Conservation (phyloP, 2,797 vertebrate genomes). For the Yasuhikotakia modesta region DNA sequence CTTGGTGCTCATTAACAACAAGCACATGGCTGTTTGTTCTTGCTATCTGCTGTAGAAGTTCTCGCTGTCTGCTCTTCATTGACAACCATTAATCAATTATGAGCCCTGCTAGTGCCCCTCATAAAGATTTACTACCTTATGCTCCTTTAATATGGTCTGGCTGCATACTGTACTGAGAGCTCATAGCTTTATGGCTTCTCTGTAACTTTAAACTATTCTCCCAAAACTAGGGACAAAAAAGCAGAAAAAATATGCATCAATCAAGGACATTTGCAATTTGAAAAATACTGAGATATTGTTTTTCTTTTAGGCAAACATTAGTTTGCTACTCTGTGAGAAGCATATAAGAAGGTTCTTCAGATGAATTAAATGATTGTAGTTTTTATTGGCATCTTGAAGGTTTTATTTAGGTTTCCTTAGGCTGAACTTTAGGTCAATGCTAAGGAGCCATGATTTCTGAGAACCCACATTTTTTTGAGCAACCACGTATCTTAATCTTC, state of each 20-base stretch:
- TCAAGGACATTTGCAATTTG: constrained; percentile 18
- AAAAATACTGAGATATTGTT: constrained; percentile 1
- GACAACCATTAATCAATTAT: constrained; percentile 54
- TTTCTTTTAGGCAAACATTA: constrained; percentile 2
- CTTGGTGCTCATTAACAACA: constrained; percentile 25
- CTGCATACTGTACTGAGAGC: constrained; percentile 20
- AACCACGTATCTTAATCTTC: neutral
- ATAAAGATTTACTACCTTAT: constrained; percentile 50
- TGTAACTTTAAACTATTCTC: constrained; percentile 43
- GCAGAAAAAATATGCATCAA: constrained; percentile 18
- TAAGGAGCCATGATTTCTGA: too few relatives aligned
- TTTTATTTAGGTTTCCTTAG: constrained; percentile 3
- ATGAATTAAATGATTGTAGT: neutral
- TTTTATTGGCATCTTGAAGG: neutral
- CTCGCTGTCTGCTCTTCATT: constrained; percentile 36
- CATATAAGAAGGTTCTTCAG: neutral
- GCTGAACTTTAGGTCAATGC: neutral
- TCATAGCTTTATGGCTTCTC: constrained; percentile 46
- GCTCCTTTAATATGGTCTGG: constrained; percentile 47
- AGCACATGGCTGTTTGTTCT: constrained; percentile 31
- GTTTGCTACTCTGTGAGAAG: constrained; percentile 3
- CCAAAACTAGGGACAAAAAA: constrained; percentile 31
- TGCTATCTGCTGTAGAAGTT: constrained; percentile 17
- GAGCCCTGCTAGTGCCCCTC: constrained; percentile 36
- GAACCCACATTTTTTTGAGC: neutral